Percentiles rank a stretch among this genome's conserved stretches.
phyloP scores from a whole-genome alignment of 2,113 vertebrate species.

The Salvator merianae region DNA sequence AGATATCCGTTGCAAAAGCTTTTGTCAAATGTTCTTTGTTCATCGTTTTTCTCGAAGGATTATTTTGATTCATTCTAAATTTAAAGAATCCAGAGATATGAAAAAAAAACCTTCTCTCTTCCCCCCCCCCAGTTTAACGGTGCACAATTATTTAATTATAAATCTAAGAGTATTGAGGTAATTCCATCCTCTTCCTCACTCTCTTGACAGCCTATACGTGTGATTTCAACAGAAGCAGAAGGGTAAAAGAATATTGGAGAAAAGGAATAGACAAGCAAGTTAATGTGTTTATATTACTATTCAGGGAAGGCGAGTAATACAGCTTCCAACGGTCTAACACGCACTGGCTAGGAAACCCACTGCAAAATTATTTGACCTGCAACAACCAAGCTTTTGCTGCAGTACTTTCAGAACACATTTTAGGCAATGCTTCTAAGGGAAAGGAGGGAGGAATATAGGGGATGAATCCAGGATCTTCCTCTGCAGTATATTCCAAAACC shows the following conservation, averaged over 20 bases:
- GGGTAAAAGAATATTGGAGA: constrained; percentile 33
- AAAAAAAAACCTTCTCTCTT: background rate
- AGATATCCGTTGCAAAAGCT: constrained; percentile 46
- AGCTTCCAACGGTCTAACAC: constrained; percentile 44
- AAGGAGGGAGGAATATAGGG: constrained; percentile 58
- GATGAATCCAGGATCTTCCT: constrained; percentile 51
- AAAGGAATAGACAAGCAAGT: constrained; percentile 37
- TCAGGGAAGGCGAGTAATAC: constrained; percentile 23
- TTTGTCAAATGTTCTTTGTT: constrained; percentile 61
- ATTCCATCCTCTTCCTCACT: constrained; percentile 29
- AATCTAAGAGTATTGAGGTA: constrained; percentile 38
- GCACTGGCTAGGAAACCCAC: constrained; percentile 57
- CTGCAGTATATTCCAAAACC: constrained; percentile 8
- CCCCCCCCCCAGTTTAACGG: constrained; percentile 61
- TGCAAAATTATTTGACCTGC: constrained; percentile 64
- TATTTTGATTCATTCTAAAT: background rate
- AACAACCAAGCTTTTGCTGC: constrained; percentile 69
- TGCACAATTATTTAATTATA: constrained; percentile 66
- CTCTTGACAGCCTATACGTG: constrained; percentile 23
- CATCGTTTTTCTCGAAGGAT: constrained; percentile 26
- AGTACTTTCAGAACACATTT: constrained; percentile 42
- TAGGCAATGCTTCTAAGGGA: constrained; percentile 45
- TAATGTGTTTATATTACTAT: constrained; percentile 7
- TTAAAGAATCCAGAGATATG: constrained; percentile 48
- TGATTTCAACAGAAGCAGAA: constrained; percentile 48